Conservation (phyloP, 2,888 invertebrate genomes). For the Calameuta pallipes region DNA sequence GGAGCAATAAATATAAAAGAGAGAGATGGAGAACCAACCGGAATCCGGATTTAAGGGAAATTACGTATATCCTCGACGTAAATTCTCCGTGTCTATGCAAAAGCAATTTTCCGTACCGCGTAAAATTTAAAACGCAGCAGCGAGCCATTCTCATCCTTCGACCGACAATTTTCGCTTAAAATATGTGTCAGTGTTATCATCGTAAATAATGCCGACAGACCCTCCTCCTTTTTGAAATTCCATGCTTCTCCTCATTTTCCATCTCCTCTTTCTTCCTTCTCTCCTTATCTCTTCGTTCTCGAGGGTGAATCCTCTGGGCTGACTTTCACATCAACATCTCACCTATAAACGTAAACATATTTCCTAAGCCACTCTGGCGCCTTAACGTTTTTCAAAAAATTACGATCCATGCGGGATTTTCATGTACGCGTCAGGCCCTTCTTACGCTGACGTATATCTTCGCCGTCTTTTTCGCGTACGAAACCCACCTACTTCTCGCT, state of each 20-base stretch:
- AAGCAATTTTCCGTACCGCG: conserved; percentile 36
- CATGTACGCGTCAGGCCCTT: background rate
- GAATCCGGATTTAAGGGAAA: conserved; percentile 29
- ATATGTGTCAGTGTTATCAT: conserved; percentile 22
- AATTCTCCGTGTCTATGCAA: conserved; percentile 34
- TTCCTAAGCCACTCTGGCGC: background rate
- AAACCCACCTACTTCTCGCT: background rate
- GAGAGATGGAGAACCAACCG: conserved; percentile 4
- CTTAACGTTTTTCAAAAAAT: background rate
- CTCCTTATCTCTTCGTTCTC: background rate
- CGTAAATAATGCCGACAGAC: conserved; percentile 19
- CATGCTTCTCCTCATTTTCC: background rate
- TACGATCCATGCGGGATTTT: background rate
- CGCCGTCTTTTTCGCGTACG: background rate
- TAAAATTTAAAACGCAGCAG: conserved; percentile 27
- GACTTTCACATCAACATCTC: background rate
- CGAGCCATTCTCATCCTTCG: background rate
- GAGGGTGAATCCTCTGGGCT: background rate
- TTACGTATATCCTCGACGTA: conserved; percentile 34
- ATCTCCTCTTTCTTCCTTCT: background rate
- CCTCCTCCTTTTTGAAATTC: background rate
- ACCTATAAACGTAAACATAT: conserved; percentile 2
- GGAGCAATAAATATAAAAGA: conserved; percentile 14
- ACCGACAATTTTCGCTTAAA: conserved; percentile 13
- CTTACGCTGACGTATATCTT: background rate